Conservation (phyloP, 2,797 vertebrate genomes). For the Sparidentex hasta region DNA sequence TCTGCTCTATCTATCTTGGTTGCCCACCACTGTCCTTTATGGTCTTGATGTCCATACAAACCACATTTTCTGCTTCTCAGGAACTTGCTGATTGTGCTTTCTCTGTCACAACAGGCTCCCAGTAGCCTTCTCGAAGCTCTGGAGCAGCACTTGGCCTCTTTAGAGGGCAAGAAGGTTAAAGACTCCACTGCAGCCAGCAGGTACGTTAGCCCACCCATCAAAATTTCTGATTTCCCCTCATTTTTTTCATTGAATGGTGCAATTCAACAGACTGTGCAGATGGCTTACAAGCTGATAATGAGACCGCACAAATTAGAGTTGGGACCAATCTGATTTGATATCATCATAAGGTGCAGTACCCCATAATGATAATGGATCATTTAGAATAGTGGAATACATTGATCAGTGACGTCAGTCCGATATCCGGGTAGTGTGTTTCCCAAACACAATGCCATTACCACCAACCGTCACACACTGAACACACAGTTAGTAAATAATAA, state of each 20-base stretch:
- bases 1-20: constrained; percentile 48
- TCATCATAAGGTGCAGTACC: too few species aligned
- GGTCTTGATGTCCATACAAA: constrained; percentile 50
- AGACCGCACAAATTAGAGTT: too few species aligned
- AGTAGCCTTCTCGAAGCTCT: constrained; percentile 99
- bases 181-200: constrained; percentile 99
- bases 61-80: constrained; percentile 18
- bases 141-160: constrained; percentile 98
- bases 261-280: not conserved
- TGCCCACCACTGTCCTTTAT: constrained; percentile 76
- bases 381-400: too few species aligned
- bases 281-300: not conserved
- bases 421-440: too few species aligned
- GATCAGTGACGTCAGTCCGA: too few species aligned
- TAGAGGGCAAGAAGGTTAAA: constrained; percentile 99
- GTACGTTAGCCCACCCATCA: constrained; percentile 73
- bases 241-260: not conserved
- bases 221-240: constrained; percentile 2
- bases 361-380: too few species aligned
- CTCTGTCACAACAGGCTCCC: constrained; percentile 89
- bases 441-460: too few species aligned
- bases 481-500: too few species aligned
- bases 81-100: constrained; percentile 56
- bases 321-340: too few species aligned
- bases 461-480: too few species aligned